Evolutionary conservation across 1,140 invertebrate genomes (phyloP), one percentile per base, ranked within the genome.

Genomic region (Habropoda laboriosa): DNA sequence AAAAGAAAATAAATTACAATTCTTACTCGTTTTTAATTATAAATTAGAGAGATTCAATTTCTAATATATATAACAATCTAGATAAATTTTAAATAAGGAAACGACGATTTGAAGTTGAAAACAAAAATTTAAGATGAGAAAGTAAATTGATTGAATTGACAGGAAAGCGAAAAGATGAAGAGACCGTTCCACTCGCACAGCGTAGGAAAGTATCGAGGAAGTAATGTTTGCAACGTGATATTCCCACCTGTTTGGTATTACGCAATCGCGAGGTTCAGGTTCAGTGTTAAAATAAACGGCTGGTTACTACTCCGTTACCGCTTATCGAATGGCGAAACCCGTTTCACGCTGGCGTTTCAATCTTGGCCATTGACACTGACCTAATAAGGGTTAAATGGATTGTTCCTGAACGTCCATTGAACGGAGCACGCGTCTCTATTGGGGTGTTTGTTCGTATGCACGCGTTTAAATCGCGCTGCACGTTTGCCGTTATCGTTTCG

Each of bases 311-410:
- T 72, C 55, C 47, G 57, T 30, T 57, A 6, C 35, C 32, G 66
- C 42, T 30, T 27, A 16, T 42, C 53, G 55, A n/a, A 10, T 38
- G 32, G 35, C 12, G 45, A 71, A 57, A 78, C 67, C 63, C 27
- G 71, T 80, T 55, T 51, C 61, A n/a, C n/a, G 21, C 71, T 57
- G 49, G 76, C 57, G 75, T 71, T 75, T 71, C 72, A 75, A 71
- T 70, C 32, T 70, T 76, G 79, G 70, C 73, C 68, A 68, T 76
- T 75, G 80, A 82, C 83, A 82, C 64, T 82, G 83, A 86, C 84
- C 84, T 85, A 86, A 86, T 86, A 86, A 85, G 71, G 73, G 73
- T 79, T 55, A 82, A 78, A 86, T 85, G 60, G 73, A 55, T 82
- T 79, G 83, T 86, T 79, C 64, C 64, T 67, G 78, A 76, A 71